These are phyloP conservation scores for Oxyruncus cristatus DNA, from an alignment of 2,113 vertebrate genomes.

Conservation along the genomic window DNA sequence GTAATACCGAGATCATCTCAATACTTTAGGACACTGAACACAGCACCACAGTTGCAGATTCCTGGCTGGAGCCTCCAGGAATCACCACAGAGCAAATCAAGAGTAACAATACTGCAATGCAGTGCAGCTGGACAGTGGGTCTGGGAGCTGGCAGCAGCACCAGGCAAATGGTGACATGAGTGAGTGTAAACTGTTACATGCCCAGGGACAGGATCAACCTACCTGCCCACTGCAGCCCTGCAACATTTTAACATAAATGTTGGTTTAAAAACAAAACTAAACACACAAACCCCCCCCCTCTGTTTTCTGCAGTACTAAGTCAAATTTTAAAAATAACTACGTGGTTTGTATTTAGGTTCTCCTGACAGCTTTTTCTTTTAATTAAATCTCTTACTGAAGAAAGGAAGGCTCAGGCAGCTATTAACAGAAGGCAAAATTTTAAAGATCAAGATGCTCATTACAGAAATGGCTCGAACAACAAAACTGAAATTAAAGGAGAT, in stretches of 20 bases:
- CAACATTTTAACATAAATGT: background rate
- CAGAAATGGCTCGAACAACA: background rate
- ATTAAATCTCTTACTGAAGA: background rate
- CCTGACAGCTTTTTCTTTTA: background rate
- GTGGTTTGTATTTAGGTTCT: background rate
- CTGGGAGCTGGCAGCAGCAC: background rate
- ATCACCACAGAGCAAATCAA: conserved; percentile 20
- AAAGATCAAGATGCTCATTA: background rate
- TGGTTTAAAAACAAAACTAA: background rate
- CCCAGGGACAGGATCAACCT: background rate
- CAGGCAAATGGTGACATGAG: background rate
- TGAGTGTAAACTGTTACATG: background rate
- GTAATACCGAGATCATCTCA: background rate
- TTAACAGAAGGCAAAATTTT: background rate
- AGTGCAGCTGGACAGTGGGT: background rate
- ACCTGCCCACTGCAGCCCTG: background rate
- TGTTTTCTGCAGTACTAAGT: background rate
- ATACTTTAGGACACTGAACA: background rate
- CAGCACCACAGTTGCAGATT: background rate
- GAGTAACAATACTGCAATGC: background rate
- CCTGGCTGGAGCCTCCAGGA: background rate
- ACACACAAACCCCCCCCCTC: accelerated
- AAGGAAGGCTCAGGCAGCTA: background rate
- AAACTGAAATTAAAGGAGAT: background rate
- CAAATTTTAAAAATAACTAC: background rate